These are phyloP conservation scores for Yasuhikotakia modesta DNA, from an alignment of 2,797 vertebrate species.

Conservation along the genomic window DNA sequence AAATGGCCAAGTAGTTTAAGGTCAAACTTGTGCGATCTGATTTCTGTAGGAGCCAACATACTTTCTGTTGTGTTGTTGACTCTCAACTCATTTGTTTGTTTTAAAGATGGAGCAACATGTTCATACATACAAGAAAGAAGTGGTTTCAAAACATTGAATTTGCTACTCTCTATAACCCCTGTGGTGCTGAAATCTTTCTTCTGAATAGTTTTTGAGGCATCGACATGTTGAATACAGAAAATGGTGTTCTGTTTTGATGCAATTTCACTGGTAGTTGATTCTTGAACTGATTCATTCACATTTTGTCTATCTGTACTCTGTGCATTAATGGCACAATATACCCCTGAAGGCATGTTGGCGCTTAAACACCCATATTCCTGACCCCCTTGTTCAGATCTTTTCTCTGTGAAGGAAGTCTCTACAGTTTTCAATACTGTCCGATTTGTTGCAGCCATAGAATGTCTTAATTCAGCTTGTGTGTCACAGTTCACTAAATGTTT, in stretches of 20 bases:
- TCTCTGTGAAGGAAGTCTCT: not conserved
- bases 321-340: constrained; percentile 17
- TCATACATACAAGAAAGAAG: not conserved
- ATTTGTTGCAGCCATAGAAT: not conserved
- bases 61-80: constrained; percentile 10
- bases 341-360: not conserved
- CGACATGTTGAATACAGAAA: constrained; percentile 1
- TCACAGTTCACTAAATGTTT: constrained; percentile 1
- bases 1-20: not conserved
- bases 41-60: not conserved
- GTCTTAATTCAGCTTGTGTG: constrained; percentile 21
- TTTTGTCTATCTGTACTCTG: not conserved
- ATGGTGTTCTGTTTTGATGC: constrained; percentile 12
- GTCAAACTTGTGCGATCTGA: not conserved
- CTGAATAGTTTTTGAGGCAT: constrained; percentile 21
- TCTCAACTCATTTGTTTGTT: not conserved
- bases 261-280: constrained; percentile 15
- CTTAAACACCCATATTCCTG: not conserved
- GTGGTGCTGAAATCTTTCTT: not conserved
- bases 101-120: constrained; percentile 12
- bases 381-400: constrained; percentile 11
- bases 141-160: not conserved
- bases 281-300: constrained; percentile 2
- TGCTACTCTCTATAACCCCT: constrained; percentile 4
- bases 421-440: not conserved